These are phyloP conservation scores for Spodoptera littoralis DNA, from an alignment of 2,888 invertebrate species.

Conservation along the genomic window DNA sequence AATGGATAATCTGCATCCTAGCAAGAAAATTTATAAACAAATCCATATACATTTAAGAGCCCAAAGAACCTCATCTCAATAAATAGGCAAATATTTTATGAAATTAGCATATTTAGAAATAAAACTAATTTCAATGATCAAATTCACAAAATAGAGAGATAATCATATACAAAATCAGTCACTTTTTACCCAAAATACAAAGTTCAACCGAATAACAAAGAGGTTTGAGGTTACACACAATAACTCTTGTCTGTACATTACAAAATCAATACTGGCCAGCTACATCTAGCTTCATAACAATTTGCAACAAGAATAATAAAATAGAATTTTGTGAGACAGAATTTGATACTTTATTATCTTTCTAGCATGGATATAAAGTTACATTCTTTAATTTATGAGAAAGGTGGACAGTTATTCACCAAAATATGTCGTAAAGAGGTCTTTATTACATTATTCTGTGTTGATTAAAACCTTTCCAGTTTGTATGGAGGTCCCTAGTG, in stretches of 20 bases:
- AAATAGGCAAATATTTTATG: no score
- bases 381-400: no score
- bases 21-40: no score
- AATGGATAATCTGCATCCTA: no score
- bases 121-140: background rate
- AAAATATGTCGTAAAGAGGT: background rate
- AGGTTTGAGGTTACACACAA: constrained; percentile 13
- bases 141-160: background rate
- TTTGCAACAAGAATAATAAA: background rate
- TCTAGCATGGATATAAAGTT: background rate
- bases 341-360: background rate
- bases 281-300: no score
- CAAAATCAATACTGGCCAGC: constrained; percentile 5
- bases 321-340: no score
- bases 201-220: background rate
- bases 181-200: no score
- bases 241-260: background rate
- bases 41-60: no score
- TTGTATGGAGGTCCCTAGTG: constrained; percentile 7
- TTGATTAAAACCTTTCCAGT: background rate
- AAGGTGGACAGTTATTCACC: background rate
- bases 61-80: no score
- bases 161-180: background rate
- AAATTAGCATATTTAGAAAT: no score
- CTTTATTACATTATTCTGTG: background rate